Percentiles rank a stretch among this genome's conserved stretches.
phyloP scores from a whole-genome alignment of 2,888 invertebrate species.

The Perizoma flavofasciatum region DNA sequence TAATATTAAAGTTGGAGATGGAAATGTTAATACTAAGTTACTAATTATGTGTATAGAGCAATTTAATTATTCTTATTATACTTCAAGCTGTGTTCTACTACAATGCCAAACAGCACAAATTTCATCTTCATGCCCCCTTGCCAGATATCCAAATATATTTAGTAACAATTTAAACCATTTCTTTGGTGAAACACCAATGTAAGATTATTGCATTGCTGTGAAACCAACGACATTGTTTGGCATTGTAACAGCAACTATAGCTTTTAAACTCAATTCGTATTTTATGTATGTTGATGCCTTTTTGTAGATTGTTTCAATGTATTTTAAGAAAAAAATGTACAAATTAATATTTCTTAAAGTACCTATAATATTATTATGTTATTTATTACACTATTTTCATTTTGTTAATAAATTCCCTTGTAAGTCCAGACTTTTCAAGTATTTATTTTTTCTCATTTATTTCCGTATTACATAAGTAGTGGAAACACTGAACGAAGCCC shows the following conservation, averaged over 20 bases:
- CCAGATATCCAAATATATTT: not conserved
- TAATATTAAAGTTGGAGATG: slow-evolving; percentile 45
- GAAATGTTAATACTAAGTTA: slow-evolving; percentile 40
- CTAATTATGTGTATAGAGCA: slow-evolving; percentile 45
- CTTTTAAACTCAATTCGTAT: slow-evolving; percentile 63
- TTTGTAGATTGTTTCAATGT: slow-evolving; percentile 66
- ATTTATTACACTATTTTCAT: slow-evolving; percentile 80
- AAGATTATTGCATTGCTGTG: no score
- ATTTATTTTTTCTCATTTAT: slow-evolving; percentile 6
- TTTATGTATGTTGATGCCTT: slow-evolving; percentile 72
- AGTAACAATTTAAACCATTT: not conserved
- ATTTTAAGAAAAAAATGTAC: slow-evolving; percentile 76
- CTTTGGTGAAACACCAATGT: no score
- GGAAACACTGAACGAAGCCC: no score
- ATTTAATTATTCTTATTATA: slow-evolving; percentile 29
- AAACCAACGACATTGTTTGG: slow-evolving; percentile 21
- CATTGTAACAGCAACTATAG: slow-evolving; percentile 48
- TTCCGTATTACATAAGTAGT: not conserved
- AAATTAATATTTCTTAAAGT: slow-evolving; percentile 78
- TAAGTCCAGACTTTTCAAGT: slow-evolving; percentile 57
- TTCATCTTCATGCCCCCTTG: not conserved
- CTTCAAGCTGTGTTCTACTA: slow-evolving; percentile 32
- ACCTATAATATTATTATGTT: slow-evolving; percentile 70
- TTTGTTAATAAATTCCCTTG: slow-evolving; percentile 77
- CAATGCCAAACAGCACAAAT: slow-evolving; percentile 16